Evolutionary conservation across 1,140 invertebrate species (phyloP).

Genomic region (Drosophila quadrilineata): DNA sequence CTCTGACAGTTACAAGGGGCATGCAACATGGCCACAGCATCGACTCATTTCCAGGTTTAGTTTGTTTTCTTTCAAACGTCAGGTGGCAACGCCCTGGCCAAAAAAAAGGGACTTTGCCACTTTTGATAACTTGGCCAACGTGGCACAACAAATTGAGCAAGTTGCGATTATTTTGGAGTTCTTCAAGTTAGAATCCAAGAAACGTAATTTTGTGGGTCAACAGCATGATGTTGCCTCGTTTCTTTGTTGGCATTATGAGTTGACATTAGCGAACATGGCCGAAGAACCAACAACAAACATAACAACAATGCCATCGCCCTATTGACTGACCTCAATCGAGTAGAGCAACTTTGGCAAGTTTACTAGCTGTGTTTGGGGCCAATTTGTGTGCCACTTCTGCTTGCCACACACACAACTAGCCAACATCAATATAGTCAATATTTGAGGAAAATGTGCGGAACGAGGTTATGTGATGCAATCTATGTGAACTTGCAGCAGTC

Average conservation of each 20-base stretch:
- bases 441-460: constrained; percentile 37
- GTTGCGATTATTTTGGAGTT: too few species aligned
- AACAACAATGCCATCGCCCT: constrained; percentile 57
- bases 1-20: constrained; percentile 64
- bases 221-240: constrained; percentile 3
- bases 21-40: constrained; percentile 26
- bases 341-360: neutral
- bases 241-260: constrained; percentile 47
- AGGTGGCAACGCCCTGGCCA: constrained; percentile 35
- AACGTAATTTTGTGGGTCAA: constrained; percentile 48
- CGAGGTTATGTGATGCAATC: constrained; percentile 47
- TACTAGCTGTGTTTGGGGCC: neutral
- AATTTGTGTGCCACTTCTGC: neutral
- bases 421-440: constrained; percentile 47
- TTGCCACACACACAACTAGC: constrained; percentile 12
- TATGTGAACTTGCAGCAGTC: constrained; percentile 37
- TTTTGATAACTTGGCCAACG: constrained; percentile 36
- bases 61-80: constrained; percentile 8
- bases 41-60: neutral
- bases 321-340: constrained; percentile 57
- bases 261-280: constrained; percentile 54
- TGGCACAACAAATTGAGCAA: constrained; percentile 35
- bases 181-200: too few species aligned
- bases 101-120: constrained; percentile 12
- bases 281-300: constrained; percentile 22